A percentile compares a stretch with the other conserved stretches of the same genome.
Conservation (phyloP, 2,888 invertebrate species). For the Odontocerum albicorne region DNA sequence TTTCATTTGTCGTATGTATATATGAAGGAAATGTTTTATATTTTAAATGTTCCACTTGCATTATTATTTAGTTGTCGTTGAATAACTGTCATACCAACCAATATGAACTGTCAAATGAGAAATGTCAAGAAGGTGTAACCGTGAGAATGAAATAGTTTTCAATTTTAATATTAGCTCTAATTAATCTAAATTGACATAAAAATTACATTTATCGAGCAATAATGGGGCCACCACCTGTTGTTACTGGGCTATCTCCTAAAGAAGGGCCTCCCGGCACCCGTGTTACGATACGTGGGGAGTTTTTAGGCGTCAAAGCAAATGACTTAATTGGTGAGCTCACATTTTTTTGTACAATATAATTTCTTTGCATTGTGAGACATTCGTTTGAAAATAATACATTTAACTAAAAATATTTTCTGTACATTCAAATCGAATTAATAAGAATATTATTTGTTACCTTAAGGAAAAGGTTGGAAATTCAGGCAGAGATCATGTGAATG, state of each 20-base stretch:
- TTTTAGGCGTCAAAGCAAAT: slow-evolving; percentile 80
- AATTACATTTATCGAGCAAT: slow-evolving; percentile 1
- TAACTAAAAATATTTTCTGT: too few relatives aligned
- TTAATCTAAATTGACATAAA: slow-evolving; percentile 2
- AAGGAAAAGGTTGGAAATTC: too few relatives aligned
- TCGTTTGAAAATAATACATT: too few relatives aligned
- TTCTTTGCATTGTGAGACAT: too few relatives aligned
- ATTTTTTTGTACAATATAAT: too few relatives aligned
- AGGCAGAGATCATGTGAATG: too few relatives aligned
- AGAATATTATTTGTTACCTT: too few relatives aligned
- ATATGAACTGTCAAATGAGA: slow-evolving; percentile 17
- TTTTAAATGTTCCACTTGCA: background rate
- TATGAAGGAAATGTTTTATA: background rate
- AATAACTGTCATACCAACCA: slow-evolving; percentile 1
- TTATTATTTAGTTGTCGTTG: background rate
- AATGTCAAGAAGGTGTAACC: slow-evolving; percentile 22
- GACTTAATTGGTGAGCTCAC: slow-evolving; percentile 83
- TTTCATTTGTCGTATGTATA: too few relatives aligned
- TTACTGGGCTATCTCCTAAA: slow-evolving; percentile 97
- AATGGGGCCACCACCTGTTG: slow-evolving; percentile 81
- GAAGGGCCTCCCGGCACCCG: slow-evolving; percentile 97
- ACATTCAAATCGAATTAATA: too few relatives aligned
- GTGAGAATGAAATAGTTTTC: slow-evolving; percentile 8
- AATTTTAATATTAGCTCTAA: slow-evolving; percentile 5
- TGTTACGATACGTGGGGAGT: slow-evolving; percentile 93